Percentiles rank a stretch among this genome's conserved stretches.
Evolutionary conservation across 2,888 invertebrate species (phyloP).

Genomic region (Eledona agricola): DNA sequence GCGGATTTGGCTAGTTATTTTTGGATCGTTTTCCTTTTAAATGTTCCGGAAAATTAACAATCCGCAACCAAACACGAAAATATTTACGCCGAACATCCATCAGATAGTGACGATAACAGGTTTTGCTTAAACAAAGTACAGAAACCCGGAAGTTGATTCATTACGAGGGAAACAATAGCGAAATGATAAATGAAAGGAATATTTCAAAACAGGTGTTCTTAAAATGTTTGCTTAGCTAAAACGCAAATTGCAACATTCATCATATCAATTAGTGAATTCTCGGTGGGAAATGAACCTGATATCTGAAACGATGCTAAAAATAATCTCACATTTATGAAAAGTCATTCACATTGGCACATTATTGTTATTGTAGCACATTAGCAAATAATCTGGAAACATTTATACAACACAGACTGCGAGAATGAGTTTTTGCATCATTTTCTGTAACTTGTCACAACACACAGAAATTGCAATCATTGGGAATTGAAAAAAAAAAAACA

Average conservation of each 20-base stretch:
- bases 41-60: no score
- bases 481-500: no score
- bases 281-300: not conserved
- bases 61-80: no score
- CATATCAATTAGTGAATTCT: conserved; percentile 9
- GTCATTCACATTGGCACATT: not conserved
- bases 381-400: no score
- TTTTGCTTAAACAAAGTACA: not conserved
- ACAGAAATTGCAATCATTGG: no score
- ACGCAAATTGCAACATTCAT: conserved; percentile 15
- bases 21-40: no score
- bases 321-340: conserved; percentile 1
- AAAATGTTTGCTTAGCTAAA: conserved; percentile 17
- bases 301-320: conserved; percentile 1
- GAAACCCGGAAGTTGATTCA: conserved; percentile 5
- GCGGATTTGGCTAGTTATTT: no score
- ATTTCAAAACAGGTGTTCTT: conserved; percentile 24
- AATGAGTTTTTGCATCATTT: no score
- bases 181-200: conserved; percentile 22
- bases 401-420: no score
- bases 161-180: conserved; percentile 1
- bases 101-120: not conserved
- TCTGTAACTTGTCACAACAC: no score
- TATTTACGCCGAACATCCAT: no score
- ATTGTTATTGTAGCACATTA: no score